phyloP scores from a whole-genome alignment of 2,797 vertebrate species.

The Botia kubotai region DNA sequence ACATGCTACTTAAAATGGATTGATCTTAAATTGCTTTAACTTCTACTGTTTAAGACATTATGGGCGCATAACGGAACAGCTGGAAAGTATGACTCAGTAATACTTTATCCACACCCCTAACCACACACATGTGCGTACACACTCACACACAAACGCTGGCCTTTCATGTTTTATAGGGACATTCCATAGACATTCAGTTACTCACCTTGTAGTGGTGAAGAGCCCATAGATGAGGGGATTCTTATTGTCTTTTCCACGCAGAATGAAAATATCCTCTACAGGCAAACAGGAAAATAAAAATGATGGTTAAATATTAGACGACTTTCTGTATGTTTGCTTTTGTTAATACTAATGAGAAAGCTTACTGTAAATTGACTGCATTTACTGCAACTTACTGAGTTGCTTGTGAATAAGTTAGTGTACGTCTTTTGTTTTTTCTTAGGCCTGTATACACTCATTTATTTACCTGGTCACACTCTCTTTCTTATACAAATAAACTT shows the following conservation, averaged over 20 bases:
- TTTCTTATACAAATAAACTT: conserved; percentile 50
- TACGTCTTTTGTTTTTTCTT: conserved; percentile 24
- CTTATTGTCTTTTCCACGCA: conserved; percentile 81
- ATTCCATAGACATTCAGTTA: not conserved
- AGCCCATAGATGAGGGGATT: conserved; percentile 84
- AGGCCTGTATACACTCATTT: conserved; percentile 7
- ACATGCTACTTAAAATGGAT: conserved; percentile 19
- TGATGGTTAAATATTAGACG: conserved; percentile 7
- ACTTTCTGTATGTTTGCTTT: not conserved
- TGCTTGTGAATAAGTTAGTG: conserved; percentile 6
- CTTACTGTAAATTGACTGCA: no score
- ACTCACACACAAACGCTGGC: not conserved
- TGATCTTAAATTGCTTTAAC: conserved; percentile 26
- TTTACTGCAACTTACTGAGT: not conserved
- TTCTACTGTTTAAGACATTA: conserved; percentile 43
- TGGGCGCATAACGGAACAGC: conserved; percentile 1
- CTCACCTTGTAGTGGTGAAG: conserved; percentile 83
- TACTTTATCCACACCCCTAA: conserved; percentile 41
- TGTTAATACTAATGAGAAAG: conserved; percentile 7
- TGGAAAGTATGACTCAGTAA: conserved; percentile 48
- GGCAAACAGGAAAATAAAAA: conserved; percentile 3
- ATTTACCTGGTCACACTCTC: conserved; percentile 49
- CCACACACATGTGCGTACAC: conserved; percentile 20
- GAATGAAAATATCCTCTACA: conserved; percentile 83
- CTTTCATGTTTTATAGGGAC: no score